Base-by-base conservation (phyloP, 2,888 invertebrate species). In the Pardosa pseudoannulata region DNA sequence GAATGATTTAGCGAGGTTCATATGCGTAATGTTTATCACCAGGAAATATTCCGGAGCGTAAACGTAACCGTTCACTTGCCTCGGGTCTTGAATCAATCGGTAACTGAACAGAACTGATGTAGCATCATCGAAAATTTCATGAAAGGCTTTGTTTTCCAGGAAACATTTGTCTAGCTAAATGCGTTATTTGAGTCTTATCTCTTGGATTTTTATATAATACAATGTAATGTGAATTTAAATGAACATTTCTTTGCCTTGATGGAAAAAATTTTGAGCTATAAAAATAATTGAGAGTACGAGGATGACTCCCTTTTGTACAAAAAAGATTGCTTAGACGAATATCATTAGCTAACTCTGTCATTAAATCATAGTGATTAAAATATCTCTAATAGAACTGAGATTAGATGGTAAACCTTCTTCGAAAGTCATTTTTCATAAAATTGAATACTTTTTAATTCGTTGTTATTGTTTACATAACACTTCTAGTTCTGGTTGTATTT, bases 261-360 rank as follows among this genome's bases (percentile, higher is more conserved):
- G 41, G 67, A 76, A 65, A 41, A 41, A 67, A 67, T 76, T 76
- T 29, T 76, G 76, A 11, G 67, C 41, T n/a, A 76, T 76, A 28
- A 76, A 76, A 67, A 76, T 76, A 31, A 76, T 29, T 2, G 65
- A 65, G 11, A 76, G 36, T 76, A 46, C n/a, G 29, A 29, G 65
- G 76, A 67, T 76, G 76, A 28, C 65, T 76, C 13, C 65, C 76
- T 65, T 67, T 76, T 7, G 76, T 65, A 67, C 65, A 76, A n/a
- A n/a, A n/a, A n/a, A n/a, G n/a, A n/a, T n/a, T n/a, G n/a, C n/a
- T n/a, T n/a, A n/a, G n/a, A n/a, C n/a, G 67, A 41, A 28, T 64
- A 28, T 16, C 41, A 39, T 19, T n/a, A n/a, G n/a, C 46, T 9
- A 46, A 28, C 56, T 76, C 76, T 0, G 67, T 1, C 76, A 76